phyloP scores from a whole-genome alignment of 2,797 vertebrate genomes.

The Tapera naevia region DNA sequence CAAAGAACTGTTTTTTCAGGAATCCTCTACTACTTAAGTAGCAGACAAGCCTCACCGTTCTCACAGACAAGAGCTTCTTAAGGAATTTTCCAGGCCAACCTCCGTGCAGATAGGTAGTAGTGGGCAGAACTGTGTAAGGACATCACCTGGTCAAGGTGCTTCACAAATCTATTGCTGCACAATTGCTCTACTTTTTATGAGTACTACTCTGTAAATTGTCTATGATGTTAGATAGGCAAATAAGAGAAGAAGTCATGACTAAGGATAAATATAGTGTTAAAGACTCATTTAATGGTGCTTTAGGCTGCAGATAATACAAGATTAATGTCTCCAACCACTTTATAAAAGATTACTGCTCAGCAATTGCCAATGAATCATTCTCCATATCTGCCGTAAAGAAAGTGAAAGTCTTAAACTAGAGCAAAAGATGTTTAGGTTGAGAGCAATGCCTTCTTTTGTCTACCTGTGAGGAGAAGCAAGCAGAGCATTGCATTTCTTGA shows the following conservation, averaged over 20 bases:
- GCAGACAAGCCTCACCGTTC: not conserved
- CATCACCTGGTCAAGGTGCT: not conserved
- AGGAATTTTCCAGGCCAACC: not conserved
- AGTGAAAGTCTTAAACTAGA: not conserved
- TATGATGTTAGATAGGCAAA: not conserved
- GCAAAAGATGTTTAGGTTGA: not conserved
- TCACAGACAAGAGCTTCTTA: not conserved
- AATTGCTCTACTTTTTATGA: not conserved
- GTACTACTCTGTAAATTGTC: not conserved
- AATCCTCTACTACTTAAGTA: not conserved
- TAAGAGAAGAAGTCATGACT: not conserved
- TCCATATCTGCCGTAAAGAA: not conserved
- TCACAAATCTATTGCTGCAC: not conserved
- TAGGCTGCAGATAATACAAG: not conserved
- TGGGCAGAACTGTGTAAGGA: not conserved
- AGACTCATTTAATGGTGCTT: not conserved
- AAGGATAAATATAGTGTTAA: not conserved
- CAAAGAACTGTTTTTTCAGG: conserved; percentile 61
- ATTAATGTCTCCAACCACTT: not conserved
- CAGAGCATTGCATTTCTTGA: not conserved
- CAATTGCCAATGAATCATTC: not conserved
- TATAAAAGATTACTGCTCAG: not conserved
- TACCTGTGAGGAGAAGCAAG: not conserved
- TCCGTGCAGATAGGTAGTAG: not conserved
- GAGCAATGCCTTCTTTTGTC: not conserved